Evolutionary conservation across 2,113 vertebrate genomes (phyloP).

Genomic region (Bos javanicus): DNA sequence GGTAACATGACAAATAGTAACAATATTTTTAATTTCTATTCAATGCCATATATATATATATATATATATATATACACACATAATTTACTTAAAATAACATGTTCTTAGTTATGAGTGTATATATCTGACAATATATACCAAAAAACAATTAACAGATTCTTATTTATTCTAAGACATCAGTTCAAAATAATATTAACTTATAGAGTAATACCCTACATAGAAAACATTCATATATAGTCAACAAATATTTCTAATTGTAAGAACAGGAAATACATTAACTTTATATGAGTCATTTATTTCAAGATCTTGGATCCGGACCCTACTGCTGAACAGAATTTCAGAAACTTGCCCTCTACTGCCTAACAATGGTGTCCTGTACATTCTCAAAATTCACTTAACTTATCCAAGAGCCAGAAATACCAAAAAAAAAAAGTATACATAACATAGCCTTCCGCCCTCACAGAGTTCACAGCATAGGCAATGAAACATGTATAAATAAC

Average conservation of each 20-base stretch:
- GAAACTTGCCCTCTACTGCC: neutral
- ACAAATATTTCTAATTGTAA: neutral
- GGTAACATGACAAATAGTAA: neutral
- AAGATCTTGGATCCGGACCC: neutral
- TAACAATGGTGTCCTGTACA: neutral
- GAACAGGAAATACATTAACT: neutral
- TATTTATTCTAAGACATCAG: neutral
- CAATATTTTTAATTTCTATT: neutral
- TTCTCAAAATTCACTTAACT: neutral
- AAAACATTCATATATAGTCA: neutral
- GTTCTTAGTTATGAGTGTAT: neutral
- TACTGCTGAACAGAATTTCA: neutral
- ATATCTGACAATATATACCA: neutral
- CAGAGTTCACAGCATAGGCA: neutral
- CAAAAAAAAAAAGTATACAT: neutral
- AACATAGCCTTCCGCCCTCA: neutral
- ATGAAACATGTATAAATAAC: neutral
- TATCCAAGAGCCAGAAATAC: neutral
- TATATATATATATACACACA: neutral
- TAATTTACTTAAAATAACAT: neutral
- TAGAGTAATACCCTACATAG: neutral
- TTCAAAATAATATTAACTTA: constrained; percentile 14
- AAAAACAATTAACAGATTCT: neutral
- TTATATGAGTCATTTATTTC: neutral
- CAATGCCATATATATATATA: neutral